phyloP scores from a whole-genome alignment of 2,888 invertebrate genomes.

The Tricholauxania praeusta region DNA sequence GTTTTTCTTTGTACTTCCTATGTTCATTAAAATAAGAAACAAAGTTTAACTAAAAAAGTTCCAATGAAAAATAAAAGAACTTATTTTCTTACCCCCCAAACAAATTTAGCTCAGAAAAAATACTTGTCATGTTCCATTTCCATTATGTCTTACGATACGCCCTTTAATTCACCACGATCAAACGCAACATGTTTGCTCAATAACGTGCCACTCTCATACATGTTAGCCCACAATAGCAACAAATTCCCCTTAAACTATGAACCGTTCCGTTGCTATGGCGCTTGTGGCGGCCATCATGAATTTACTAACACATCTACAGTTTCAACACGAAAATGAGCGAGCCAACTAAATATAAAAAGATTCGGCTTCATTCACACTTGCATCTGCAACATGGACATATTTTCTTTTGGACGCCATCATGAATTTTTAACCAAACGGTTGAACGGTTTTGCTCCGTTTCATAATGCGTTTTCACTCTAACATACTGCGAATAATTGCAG shows the following conservation, averaged over 20 bases:
- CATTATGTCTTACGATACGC: too few relatives aligned
- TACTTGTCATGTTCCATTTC: too few relatives aligned
- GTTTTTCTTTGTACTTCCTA: too few relatives aligned
- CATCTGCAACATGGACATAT: neutral
- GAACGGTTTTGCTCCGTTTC: neutral
- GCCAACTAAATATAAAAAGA: neutral
- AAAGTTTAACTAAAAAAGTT: too few relatives aligned
- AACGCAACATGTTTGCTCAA: slow-evolving; percentile 7
- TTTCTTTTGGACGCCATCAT: slow-evolving; percentile 46
- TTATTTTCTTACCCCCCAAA: too few relatives aligned
- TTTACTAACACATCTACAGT: slow-evolving; percentile 43
- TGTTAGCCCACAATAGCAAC: slow-evolving; percentile 37
- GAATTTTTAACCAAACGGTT: slow-evolving; percentile 48
- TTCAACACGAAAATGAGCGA: slow-evolving; percentile 49
- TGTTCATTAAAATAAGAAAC: too few relatives aligned
- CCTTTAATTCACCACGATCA: slow-evolving; percentile 15
- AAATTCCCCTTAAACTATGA: slow-evolving; percentile 32
- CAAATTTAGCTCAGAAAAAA: too few relatives aligned
- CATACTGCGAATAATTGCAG: slow-evolving; percentile 27
- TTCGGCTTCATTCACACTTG: slow-evolving; percentile 21
- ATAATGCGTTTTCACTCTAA: slow-evolving; percentile 2
- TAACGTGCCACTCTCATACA: slow-evolving; percentile 18
- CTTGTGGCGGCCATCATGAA: slow-evolving; percentile 50
- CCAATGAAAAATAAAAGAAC: too few relatives aligned
- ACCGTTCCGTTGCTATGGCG: slow-evolving; percentile 48